Evolutionary conservation across 2,888 invertebrate species (phyloP).

Genomic region (Eupithecia vulgata): DNA sequence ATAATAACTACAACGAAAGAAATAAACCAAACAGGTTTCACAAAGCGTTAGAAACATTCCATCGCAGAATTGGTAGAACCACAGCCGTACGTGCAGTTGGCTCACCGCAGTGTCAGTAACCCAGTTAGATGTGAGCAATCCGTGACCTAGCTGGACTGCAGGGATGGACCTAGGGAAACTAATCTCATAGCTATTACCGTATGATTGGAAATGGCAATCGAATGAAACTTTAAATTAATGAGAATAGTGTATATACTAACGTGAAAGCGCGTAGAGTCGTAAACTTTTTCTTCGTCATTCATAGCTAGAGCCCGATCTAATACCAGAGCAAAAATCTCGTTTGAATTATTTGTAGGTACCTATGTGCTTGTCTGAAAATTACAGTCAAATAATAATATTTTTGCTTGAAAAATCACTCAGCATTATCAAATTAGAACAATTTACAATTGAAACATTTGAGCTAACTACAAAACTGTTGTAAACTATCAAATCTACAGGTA

Average conservation of each 20-base stretch:
- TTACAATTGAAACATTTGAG: too few species aligned
- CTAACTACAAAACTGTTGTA: too few species aligned
- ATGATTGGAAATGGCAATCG: not conserved
- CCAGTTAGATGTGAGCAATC: conserved; percentile 21
- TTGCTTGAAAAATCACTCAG: too few species aligned
- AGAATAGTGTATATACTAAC: not conserved
- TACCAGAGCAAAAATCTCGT: not conserved
- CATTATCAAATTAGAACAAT: too few species aligned
- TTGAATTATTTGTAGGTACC: too few species aligned
- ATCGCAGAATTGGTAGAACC: conserved; percentile 15
- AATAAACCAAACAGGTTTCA: not conserved
- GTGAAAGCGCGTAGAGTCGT: not conserved
- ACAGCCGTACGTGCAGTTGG: conserved; percentile 26
- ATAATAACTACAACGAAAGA: not conserved
- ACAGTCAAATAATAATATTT: too few species aligned
- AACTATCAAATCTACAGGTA: too few species aligned
- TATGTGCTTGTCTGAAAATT: too few species aligned
- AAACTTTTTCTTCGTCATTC: not conserved
- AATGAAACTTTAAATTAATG: not conserved
- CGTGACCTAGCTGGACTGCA: conserved; percentile 11
- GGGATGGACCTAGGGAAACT: conserved; percentile 11
- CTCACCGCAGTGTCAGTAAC: conserved; percentile 33
- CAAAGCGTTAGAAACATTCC: not conserved
- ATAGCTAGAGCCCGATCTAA: not conserved
- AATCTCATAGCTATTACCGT: not conserved